phyloP scores from a whole-genome alignment of 2,888 invertebrate genomes.

The Scaptomyza reducta region DNA sequence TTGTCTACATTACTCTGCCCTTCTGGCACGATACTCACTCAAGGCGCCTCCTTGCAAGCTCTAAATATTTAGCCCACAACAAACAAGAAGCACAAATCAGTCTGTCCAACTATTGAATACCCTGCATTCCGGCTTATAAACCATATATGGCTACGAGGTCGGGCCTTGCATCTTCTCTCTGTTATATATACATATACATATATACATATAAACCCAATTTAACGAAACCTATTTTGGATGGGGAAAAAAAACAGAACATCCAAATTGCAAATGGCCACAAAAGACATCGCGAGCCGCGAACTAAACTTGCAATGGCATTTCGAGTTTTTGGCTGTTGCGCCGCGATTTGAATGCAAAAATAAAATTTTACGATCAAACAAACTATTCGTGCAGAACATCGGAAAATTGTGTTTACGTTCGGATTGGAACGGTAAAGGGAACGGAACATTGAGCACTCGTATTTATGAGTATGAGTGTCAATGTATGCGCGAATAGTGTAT shows the following conservation, averaged over 20 bases:
- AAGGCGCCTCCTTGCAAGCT: neutral
- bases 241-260: neutral
- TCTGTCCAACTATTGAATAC: neutral
- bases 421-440: slow-evolving; percentile 63
- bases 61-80: neutral
- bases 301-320: slow-evolving; percentile 60
- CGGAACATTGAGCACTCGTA: slow-evolving; percentile 47
- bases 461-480: slow-evolving; percentile 33
- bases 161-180: no score
- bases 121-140: neutral
- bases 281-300: slow-evolving; percentile 31
- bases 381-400: slow-evolving; percentile 79
- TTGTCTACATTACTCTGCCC: no score
- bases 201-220: neutral
- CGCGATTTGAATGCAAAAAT: slow-evolving; percentile 74
- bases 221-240: neutral
- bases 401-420: slow-evolving; percentile 74
- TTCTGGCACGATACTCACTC: neutral
- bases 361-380: slow-evolving; percentile 78
- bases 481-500: neutral
- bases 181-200: no score
- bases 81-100: neutral
- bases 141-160: no score
- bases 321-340: slow-evolving; percentile 51
- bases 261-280: slow-evolving; percentile 17